Conservation (phyloP, 2,797 vertebrate genomes). For the Hyperoplus lanceolatus region DNA sequence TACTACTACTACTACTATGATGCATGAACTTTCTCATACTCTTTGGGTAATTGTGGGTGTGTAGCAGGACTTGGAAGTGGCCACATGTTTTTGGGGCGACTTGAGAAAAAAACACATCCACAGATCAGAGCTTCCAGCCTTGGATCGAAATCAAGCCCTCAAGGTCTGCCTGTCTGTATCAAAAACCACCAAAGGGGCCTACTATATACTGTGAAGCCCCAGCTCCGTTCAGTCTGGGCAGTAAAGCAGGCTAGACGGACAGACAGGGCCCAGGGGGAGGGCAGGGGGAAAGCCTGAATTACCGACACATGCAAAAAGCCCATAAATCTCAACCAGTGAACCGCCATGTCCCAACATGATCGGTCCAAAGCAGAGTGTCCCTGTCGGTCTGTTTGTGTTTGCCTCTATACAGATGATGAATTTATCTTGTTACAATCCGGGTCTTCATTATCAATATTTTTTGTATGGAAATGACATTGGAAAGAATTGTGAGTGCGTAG, state of each 20-base stretch:
- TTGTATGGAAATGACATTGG: not conserved
- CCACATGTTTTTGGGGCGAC: not conserved
- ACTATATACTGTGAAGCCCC: conserved; percentile 53
- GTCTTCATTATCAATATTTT: not conserved
- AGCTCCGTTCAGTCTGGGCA: conserved; percentile 51
- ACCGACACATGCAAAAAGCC: conserved; percentile 27
- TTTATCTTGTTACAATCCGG: not conserved
- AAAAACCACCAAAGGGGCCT: conserved; percentile 46
- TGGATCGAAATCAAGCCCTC: conserved; percentile 34
- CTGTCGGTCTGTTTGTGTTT: not conserved
- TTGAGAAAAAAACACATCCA: conserved; percentile 12
- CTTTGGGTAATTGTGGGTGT: conserved; percentile 9
- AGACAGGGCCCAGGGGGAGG: conserved; percentile 45
- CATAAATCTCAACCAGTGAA: conserved; percentile 56
- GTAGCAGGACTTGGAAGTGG: conserved; percentile 9
- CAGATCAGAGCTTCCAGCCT: conserved; percentile 25
- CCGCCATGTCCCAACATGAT: conserved; percentile 40
- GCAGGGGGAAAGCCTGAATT: conserved; percentile 29
- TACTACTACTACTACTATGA: no score
- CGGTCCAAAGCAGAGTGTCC: conserved; percentile 38
- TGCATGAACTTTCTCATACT: conserved; percentile 6
- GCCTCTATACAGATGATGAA: not conserved
- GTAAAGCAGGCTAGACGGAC: conserved; percentile 55
- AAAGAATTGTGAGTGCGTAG: not conserved
- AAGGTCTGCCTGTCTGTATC: conserved; percentile 46